A percentile compares a stretch with the other conserved stretches of the same genome.
phyloP scores from a whole-genome alignment of 1,140 invertebrate species.

The Eumeta japonica region DNA sequence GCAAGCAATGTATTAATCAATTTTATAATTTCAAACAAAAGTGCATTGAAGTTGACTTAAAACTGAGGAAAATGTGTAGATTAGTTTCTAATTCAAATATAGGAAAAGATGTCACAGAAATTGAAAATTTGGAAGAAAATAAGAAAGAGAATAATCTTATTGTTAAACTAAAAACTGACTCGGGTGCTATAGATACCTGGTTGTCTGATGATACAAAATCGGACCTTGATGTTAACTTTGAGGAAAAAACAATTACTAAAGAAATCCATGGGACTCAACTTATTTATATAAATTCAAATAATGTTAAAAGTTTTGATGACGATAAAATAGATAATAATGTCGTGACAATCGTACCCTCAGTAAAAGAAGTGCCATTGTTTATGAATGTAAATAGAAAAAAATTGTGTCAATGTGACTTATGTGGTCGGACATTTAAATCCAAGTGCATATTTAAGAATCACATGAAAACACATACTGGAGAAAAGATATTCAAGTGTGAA shows the following conservation, averaged over 20 bases:
- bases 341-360: too few species aligned
- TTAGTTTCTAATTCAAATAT: background rate
- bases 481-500: constrained; percentile 19
- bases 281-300: constrained; percentile 1
- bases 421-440: constrained; percentile 60
- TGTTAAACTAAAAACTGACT: background rate
- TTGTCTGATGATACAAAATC: constrained; percentile 1
- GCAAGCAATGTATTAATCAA: constrained; percentile 21
- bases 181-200: constrained; percentile 3
- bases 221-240: constrained; percentile 3
- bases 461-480: constrained; percentile 55
- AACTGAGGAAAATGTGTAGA: constrained; percentile 13
- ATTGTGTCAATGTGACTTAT: constrained; percentile 29
- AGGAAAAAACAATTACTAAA: constrained; percentile 4
- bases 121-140: constrained; percentile 6
- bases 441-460: constrained; percentile 57
- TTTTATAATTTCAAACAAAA: constrained; percentile 31
- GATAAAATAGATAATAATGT: constrained; percentile 3
- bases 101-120: constrained; percentile 2
- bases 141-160: constrained; percentile 6
- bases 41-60: constrained; percentile 22
- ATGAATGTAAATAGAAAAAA: background rate
- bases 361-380: background rate
- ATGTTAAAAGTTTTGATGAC: constrained; percentile 1
- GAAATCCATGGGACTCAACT: background rate